Evolutionary conservation across 2,113 vertebrate genomes (phyloP).

Genomic region (Toxotes jaculatrix): DNA sequence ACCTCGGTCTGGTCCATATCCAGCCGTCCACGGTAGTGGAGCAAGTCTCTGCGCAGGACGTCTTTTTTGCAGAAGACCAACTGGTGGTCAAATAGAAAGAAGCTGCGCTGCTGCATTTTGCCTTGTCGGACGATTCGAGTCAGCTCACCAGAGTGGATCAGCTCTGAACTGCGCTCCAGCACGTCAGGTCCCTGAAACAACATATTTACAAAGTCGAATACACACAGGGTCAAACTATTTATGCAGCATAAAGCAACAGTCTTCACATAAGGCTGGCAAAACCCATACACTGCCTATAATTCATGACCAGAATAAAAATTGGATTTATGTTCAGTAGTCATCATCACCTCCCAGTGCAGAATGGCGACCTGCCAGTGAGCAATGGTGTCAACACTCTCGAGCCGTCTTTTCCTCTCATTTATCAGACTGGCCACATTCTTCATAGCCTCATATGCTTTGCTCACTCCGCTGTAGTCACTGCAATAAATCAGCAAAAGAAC

Average conservation of each 20-base stretch:
- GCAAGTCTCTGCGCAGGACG: constrained; percentile 92
- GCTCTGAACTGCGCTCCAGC: constrained; percentile 92
- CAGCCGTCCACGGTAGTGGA: constrained; percentile 92
- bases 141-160: constrained; percentile 96
- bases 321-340: not conserved
- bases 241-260: not conserved
- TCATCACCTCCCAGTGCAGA: constrained; percentile 94
- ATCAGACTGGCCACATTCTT: constrained; percentile 97
- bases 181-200: constrained; percentile 90
- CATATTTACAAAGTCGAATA: not conserved
- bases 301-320: not conserved
- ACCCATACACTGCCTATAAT: not conserved
- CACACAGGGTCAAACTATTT: not conserved
- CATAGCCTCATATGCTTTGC: constrained; percentile 94
- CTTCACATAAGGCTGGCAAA: not conserved
- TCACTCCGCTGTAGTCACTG: constrained; percentile 92
- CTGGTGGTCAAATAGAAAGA: constrained; percentile 99
- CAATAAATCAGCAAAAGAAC: constrained; percentile 32
- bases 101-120: constrained; percentile 94
- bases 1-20: constrained; percentile 90
- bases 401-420: constrained; percentile 94
- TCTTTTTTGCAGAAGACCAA: constrained; percentile 98
- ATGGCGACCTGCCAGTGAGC: constrained; percentile 98
- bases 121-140: constrained; percentile 90
- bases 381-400: constrained; percentile 97